Evolutionary conservation across 2,113 vertebrate genomes (phyloP).

Genomic region (Archocentrus centrarchus): DNA sequence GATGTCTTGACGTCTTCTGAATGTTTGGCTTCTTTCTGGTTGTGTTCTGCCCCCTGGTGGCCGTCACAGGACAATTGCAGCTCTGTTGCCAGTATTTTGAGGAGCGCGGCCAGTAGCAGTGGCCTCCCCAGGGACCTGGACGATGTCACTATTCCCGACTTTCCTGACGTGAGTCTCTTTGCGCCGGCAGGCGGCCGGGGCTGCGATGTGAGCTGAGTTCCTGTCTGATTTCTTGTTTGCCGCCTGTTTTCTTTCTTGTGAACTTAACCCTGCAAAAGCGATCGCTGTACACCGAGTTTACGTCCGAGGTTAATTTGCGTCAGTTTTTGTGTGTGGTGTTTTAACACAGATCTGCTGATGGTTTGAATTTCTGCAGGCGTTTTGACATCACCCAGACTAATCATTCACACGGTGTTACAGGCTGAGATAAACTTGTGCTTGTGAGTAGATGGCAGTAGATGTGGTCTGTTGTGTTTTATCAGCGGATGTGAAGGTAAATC

Average conservation of each 20-base stretch:
- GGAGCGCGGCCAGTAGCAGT: constrained; percentile 62
- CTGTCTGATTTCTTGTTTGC: neutral
- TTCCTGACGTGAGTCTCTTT: constrained; percentile 68
- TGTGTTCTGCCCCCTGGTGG: constrained; percentile 62
- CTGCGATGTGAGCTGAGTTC: constrained; percentile 12
- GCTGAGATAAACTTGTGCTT: neutral
- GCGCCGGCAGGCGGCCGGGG: neutral
- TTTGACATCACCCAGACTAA: neutral
- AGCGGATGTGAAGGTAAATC: neutral
- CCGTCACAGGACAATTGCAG: constrained; percentile 70
- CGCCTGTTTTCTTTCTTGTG: neutral
- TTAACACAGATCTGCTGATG: neutral
- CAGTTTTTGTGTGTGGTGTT: neutral
- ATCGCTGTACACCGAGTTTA: neutral
- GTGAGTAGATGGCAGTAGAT: neutral
- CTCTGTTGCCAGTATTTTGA: constrained; percentile 77
- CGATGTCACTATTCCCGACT: constrained; percentile 77
- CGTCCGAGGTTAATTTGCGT: constrained; percentile 8
- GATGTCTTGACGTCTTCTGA: neutral
- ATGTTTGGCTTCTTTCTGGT: constrained; percentile 37
- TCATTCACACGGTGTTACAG: constrained; percentile 1
- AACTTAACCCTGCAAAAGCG: neutral
- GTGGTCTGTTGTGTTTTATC: neutral
- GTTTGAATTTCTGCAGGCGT: neutral
- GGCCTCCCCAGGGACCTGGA: constrained; percentile 73